Evolutionary conservation across 2,797 vertebrate genomes (phyloP).

Genomic region (Hydrocynus forskahlii): DNA sequence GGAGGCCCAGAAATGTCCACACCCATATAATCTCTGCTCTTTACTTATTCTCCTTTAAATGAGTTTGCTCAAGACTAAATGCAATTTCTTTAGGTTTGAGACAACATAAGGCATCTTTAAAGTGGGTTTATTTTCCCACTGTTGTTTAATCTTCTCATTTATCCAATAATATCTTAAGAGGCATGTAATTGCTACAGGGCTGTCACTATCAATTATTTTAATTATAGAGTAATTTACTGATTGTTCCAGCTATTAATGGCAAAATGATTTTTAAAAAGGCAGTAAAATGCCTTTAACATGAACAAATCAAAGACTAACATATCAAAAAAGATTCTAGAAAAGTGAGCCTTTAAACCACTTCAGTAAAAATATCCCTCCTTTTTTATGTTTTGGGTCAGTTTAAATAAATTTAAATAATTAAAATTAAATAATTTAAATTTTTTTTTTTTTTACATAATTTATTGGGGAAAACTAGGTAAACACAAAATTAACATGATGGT

Average conservation of each 20-base stretch:
- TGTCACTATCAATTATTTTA: background rate
- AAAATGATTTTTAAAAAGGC: background rate
- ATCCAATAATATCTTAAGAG: background rate
- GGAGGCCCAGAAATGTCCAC: slow-evolving; percentile 33
- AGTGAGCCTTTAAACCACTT: too few species aligned
- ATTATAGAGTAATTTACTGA: background rate
- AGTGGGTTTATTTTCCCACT: background rate
- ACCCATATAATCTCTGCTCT: slow-evolving; percentile 19
- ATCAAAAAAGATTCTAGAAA: too few species aligned
- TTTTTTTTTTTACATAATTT: too few species aligned
- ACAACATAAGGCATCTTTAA: background rate
- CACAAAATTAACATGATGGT: too few species aligned
- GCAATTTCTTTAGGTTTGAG: background rate
- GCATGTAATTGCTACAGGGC: background rate
- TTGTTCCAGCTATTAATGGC: background rate
- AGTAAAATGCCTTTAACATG: background rate
- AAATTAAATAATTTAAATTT: too few species aligned
- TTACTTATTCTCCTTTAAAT: slow-evolving; percentile 15
- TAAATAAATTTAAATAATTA: too few species aligned
- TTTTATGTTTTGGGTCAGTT: too few species aligned
- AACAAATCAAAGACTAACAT: too few species aligned
- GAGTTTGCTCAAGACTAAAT: background rate
- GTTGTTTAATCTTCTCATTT: background rate
- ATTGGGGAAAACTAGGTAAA: too few species aligned
- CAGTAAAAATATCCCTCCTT: too few species aligned